Conservation (phyloP, 2,113 vertebrate species). For the Trogon surrucura region DNA sequence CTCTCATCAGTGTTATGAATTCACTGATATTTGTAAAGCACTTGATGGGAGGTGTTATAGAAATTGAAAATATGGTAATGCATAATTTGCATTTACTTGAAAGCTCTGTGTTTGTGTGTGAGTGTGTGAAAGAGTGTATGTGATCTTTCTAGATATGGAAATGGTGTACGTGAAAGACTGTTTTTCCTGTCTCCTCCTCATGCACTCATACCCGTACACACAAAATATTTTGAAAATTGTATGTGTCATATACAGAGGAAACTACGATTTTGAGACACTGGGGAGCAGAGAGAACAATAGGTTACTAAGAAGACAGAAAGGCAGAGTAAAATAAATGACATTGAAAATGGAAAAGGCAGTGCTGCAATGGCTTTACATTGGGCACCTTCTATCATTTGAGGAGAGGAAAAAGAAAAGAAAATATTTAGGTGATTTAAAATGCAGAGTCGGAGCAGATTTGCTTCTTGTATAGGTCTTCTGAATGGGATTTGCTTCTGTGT, state of each 20-base stretch:
- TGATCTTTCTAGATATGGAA: not conserved
- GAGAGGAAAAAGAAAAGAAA: slow-evolving; percentile 15
- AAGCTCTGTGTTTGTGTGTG: not conserved
- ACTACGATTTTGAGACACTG: not conserved
- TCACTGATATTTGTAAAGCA: slow-evolving; percentile 33
- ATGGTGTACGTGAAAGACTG: not conserved
- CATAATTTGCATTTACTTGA: not conserved
- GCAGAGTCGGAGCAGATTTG: not conserved
- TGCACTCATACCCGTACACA: not conserved
- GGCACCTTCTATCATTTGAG: not conserved
- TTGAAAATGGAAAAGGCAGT: not conserved
- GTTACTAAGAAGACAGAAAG: slow-evolving; percentile 13
- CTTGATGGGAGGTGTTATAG: not conserved
- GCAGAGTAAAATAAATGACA: not conserved
- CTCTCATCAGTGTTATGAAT: slow-evolving; percentile 13
- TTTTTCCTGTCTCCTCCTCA: not conserved
- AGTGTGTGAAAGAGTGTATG: too few relatives aligned
- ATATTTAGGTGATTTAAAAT: slow-evolving; percentile 46
- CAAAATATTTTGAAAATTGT: not conserved
- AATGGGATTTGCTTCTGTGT: slow-evolving; percentile 61
- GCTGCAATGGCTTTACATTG: not conserved
- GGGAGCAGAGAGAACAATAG: not conserved
- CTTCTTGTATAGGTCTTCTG: slow-evolving; percentile 36
- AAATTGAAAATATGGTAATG: slow-evolving; percentile 12
- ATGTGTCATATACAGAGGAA: not conserved